phyloP scores from a whole-genome alignment of 1,140 invertebrate genomes.

The Campoletis sonorensis region DNA sequence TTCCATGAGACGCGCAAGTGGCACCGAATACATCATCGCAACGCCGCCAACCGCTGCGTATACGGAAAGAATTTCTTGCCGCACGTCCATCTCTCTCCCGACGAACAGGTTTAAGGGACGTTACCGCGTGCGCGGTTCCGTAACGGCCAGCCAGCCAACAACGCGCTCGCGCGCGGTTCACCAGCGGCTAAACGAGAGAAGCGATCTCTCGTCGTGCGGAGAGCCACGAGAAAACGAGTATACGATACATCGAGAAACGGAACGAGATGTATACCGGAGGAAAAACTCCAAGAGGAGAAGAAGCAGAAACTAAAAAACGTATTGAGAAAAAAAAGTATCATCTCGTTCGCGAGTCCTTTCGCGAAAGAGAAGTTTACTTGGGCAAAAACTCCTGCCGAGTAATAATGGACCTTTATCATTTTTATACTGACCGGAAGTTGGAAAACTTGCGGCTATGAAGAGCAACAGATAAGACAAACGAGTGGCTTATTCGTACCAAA shows the following conservation, averaged over 20 bases:
- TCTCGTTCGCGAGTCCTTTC: not conserved
- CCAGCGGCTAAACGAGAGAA: slow-evolving; percentile 14
- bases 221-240: not conserved
- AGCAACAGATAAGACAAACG: slow-evolving; percentile 24
- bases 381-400: not conserved
- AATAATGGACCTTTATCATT: not conserved
- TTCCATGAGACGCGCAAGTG: slow-evolving; percentile 59
- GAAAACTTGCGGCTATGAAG: not conserved
- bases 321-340: not conserved
- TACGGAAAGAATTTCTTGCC: slow-evolving; percentile 58
- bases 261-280: not conserved
- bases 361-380: not conserved
- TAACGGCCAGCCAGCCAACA: slow-evolving; percentile 31
- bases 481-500: slow-evolving; percentile 19
- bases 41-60: slow-evolving; percentile 52
- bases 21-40: slow-evolving; percentile 62
- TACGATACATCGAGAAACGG: slow-evolving; percentile 3
- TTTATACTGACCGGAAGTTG: slow-evolving; percentile 25
- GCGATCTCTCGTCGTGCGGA: not conserved
- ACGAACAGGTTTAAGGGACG: slow-evolving; percentile 52
- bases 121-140: slow-evolving; percentile 47
- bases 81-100: slow-evolving; percentile 51
- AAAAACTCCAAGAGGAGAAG: slow-evolving; percentile 20
- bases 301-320: not conserved
- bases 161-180: slow-evolving; percentile 22